Evolutionary conservation across 2,888 invertebrate species (phyloP).

Genomic region (Amphipoea lucens): DNA sequence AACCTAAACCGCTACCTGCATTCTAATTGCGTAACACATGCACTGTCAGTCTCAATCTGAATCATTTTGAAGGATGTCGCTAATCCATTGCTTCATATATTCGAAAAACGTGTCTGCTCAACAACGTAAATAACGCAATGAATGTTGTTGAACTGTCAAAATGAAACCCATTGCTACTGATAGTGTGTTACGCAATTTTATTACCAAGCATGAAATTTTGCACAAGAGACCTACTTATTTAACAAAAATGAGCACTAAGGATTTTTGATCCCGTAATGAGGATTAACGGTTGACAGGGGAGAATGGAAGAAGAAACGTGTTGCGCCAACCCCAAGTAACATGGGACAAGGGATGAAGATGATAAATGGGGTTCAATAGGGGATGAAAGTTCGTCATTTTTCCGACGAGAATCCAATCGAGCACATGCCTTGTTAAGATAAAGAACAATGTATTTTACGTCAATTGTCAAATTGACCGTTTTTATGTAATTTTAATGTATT

Average conservation of each 20-base stretch:
- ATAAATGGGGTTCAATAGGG: neutral
- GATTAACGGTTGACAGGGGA: neutral
- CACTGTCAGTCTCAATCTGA: too few relatives aligned
- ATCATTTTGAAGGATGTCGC: too few relatives aligned
- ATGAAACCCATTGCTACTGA: too few relatives aligned
- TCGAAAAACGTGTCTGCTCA: too few relatives aligned
- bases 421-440: neutral
- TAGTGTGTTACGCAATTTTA: too few relatives aligned
- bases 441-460: neutral
- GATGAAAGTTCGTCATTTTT: neutral
- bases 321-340: neutral
- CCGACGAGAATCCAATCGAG: neutral
- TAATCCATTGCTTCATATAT: too few relatives aligned
- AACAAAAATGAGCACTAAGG: neutral
- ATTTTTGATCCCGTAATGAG: neutral
- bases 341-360: neutral
- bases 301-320: neutral
- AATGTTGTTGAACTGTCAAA: too few relatives aligned
- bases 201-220: neutral
- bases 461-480: too few relatives aligned
- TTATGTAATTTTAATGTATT: too few relatives aligned
- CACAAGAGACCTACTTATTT: neutral
- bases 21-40: too few relatives aligned
- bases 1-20: too few relatives aligned
- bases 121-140: too few relatives aligned